Evolutionary conservation across 2,888 invertebrate species (phyloP), one percentile per base, ranked within the genome.

Genomic region (Hydrotaea cyrtoneurina): DNA sequence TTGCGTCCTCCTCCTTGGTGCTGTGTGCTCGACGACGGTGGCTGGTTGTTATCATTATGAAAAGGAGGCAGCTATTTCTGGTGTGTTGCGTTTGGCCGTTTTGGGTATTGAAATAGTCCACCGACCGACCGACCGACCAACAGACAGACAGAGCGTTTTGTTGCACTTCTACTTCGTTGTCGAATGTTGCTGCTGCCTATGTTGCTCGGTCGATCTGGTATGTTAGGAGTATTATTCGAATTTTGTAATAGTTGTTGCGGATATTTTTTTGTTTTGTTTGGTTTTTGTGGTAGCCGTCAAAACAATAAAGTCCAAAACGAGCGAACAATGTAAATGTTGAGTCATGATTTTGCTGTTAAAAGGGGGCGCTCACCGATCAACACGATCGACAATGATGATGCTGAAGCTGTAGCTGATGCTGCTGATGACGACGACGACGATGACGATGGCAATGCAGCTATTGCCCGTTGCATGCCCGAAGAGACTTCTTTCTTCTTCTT

Each of bases 331-430:
- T 91, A 91, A 90, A 91, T 90, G 90, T 90, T 89, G 90, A 91
- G 91, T 91, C 91, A 91, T 91, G 91, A 91, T 90, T 91, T 91
- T 89, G 91, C 89, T 91, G 91, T 90, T 90, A 89, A 90, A 91
- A 90, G 83, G 90, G 77, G 91, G 91, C 91, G 90, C 91, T 91
- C 91, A 88, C 90, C 89, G 90, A 88, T 89, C 91, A 90, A 91
- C 91, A 91, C 91, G 91, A 91, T 91, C 91, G 89, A 88, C 89
- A 89, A 88, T 88, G 88, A 77, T 74, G 85, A 78, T 75, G 83
- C 53, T 64, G 3, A 31, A 7, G 31, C 31, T 31, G 31, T 7
- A 2, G 31, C 7, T 88, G 88, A 77, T 69, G 85, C 75, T 75
- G 83, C 43, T 64, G 77, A 39, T 0, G 75, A 53, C 7, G 69